Evolutionary conservation across 2,113 vertebrate genomes (phyloP).

Genomic region (Numenius arquata): DNA sequence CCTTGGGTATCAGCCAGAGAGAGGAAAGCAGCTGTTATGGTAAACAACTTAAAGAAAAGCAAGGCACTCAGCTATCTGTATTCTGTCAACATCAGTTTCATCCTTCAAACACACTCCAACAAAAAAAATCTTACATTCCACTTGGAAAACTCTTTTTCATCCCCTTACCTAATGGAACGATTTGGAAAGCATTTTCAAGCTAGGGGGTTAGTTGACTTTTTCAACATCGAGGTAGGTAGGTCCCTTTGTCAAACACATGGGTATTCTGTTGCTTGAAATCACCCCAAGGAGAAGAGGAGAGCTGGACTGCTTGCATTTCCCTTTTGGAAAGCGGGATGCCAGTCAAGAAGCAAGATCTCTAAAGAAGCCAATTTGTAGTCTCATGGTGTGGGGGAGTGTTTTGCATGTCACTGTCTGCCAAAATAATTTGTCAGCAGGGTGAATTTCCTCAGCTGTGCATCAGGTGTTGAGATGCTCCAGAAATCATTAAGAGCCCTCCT

Average conservation of each 20-base stretch:
- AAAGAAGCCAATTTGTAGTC: slow-evolving; percentile 22
- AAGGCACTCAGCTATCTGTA: not conserved
- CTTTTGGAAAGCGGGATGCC: not conserved
- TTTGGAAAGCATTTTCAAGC: slow-evolving; percentile 2
- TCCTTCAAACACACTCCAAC: not conserved
- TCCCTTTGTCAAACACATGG: not conserved
- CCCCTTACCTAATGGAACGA: slow-evolving; percentile 7
- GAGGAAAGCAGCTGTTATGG: not conserved
- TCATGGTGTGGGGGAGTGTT: not conserved
- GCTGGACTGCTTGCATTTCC: not conserved
- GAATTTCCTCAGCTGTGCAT: slow-evolving; percentile 20
- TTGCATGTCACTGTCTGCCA: slow-evolving; percentile 27
- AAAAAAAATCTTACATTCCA: not conserved
- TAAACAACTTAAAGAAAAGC: slow-evolving; percentile 17
- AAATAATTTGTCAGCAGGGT: slow-evolving; percentile 37
- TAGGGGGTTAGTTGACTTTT: not conserved
- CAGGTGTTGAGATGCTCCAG: slow-evolving; percentile 13
- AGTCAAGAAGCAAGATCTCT: slow-evolving; percentile 16
- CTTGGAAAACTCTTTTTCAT: slow-evolving; percentile 35
- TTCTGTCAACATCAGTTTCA: not conserved
- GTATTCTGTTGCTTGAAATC: not conserved
- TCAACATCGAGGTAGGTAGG: not conserved
- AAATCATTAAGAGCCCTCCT: not conserved
- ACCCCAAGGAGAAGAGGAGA: not conserved
- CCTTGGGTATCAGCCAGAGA: not conserved